Conservation (phyloP, 2,888 invertebrate genomes). For the Calliopum simillimum region DNA sequence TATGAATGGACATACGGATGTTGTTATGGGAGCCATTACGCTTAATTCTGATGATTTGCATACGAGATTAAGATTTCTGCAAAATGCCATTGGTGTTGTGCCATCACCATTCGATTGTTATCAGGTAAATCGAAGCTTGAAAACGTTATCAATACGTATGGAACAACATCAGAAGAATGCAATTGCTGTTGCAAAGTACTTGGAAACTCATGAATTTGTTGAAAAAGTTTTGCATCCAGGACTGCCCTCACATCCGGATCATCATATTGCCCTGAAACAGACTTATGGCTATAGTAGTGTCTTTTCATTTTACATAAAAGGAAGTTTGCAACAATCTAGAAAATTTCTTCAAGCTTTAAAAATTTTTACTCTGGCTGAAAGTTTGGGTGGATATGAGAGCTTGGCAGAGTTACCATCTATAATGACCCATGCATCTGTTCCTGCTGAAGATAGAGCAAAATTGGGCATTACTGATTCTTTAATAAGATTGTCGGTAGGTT, state of each 20-base stretch:
- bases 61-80: constrained; percentile 82
- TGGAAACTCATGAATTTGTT: constrained; percentile 84
- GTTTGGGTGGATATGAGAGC: constrained; percentile 95
- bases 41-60: constrained; percentile 80
- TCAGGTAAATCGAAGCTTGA: constrained; percentile 91
- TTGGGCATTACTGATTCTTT: constrained; percentile 88
- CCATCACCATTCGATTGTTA: constrained; percentile 98
- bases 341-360: constrained; percentile 81
- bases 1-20: constrained; percentile 98
- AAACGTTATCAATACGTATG: constrained; percentile 94
- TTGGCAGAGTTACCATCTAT: constrained; percentile 91
- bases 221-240: constrained; percentile 87
- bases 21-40: constrained; percentile 93
- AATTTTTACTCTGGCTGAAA: constrained; percentile 90
- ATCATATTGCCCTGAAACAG: constrained; percentile 83
- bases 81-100: constrained; percentile 85
- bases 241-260: constrained; percentile 88
- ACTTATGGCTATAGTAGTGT: constrained; percentile 91
- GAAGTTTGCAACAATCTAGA: constrained; percentile 77
- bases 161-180: constrained; percentile 86
- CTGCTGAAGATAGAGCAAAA: constrained; percentile 75
- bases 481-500: constrained; percentile 88
- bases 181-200: constrained; percentile 81
- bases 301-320: constrained; percentile 88
- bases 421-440: constrained; percentile 97